These are phyloP conservation scores for Forbesichthys papilliferus DNA, from an alignment of 2,113 vertebrate genomes.

Conservation along the genomic window DNA sequence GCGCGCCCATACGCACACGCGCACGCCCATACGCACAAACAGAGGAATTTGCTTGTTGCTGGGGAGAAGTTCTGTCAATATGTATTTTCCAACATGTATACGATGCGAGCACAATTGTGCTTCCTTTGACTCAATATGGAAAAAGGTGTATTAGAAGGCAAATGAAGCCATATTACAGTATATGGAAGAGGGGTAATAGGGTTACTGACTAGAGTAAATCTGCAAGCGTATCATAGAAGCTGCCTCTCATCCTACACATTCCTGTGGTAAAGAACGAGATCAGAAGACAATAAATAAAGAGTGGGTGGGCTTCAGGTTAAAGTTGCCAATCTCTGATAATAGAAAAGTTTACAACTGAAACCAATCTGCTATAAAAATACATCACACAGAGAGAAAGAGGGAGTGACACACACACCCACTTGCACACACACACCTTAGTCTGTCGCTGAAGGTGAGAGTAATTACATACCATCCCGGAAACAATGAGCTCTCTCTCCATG, in stretches of 20 bases:
- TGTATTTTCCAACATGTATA: slow-evolving; percentile 12
- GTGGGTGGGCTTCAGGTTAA: slow-evolving; percentile 50
- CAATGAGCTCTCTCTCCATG: slow-evolving; percentile 51
- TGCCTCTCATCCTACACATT: slow-evolving; percentile 43
- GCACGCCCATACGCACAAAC: slow-evolving; percentile 20
- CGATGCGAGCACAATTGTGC: background rate
- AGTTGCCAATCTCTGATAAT: slow-evolving; percentile 41
- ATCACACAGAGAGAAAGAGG: slow-evolving; percentile 7
- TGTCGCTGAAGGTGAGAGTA: slow-evolving; percentile 66
- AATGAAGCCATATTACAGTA: slow-evolving; percentile 23
- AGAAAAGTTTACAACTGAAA: slow-evolving; percentile 26
- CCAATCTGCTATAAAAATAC: too few relatives aligned
- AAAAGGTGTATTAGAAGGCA: slow-evolving; percentile 14
- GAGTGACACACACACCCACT: slow-evolving; percentile 23
- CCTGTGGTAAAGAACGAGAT: slow-evolving; percentile 36
- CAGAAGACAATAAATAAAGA: slow-evolving; percentile 41
- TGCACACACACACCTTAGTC: slow-evolving; percentile 34
- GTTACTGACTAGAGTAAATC: slow-evolving; percentile 35
- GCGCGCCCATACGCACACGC: slow-evolving; percentile 27
- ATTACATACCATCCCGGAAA: slow-evolving; percentile 70
- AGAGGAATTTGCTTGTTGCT: slow-evolving; percentile 56
- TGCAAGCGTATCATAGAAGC: slow-evolving; percentile 40
- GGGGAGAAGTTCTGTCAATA: slow-evolving; percentile 27
- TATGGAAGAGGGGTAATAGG: slow-evolving; percentile 33
- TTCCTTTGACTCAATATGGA: background rate